phyloP scores from a whole-genome alignment of 2,113 vertebrate species.

The Rhinolophus ferrumequinum region DNA sequence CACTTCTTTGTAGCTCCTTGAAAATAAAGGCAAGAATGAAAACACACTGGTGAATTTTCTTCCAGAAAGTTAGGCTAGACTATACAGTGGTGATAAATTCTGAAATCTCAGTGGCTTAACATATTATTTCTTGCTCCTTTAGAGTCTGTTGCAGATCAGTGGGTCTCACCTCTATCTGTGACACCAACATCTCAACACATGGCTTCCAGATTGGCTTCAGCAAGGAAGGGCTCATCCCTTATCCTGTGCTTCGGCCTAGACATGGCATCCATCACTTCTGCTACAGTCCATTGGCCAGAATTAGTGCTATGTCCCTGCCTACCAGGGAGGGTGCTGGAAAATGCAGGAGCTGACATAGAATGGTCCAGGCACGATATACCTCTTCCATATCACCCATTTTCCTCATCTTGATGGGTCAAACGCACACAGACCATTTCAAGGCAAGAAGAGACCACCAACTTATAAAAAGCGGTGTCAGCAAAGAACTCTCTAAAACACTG shows the following conservation, averaged over 20 bases:
- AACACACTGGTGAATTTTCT: background rate
- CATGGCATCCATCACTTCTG: background rate
- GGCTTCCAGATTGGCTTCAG: background rate
- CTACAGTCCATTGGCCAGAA: background rate
- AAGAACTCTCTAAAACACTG: background rate
- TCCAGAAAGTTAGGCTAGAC: background rate
- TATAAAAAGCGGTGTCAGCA: background rate
- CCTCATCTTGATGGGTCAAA: background rate
- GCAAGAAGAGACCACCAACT: background rate
- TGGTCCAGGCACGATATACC: background rate
- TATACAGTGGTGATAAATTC: background rate
- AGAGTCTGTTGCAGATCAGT: background rate
- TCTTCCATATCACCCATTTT: background rate
- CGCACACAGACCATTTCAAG: background rate
- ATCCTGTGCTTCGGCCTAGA: background rate
- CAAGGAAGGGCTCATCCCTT: background rate
- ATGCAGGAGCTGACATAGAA: background rate
- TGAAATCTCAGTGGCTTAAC: background rate
- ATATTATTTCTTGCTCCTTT: background rate
- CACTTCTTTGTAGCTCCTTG: background rate
- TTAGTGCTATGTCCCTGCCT: background rate
- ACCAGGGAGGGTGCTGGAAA: background rate
- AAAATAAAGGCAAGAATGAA: background rate
- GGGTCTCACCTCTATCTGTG: background rate
- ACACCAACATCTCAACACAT: background rate